Evolutionary conservation across 2,113 vertebrate species (phyloP).

Genomic region (Geococcyx californianus): DNA sequence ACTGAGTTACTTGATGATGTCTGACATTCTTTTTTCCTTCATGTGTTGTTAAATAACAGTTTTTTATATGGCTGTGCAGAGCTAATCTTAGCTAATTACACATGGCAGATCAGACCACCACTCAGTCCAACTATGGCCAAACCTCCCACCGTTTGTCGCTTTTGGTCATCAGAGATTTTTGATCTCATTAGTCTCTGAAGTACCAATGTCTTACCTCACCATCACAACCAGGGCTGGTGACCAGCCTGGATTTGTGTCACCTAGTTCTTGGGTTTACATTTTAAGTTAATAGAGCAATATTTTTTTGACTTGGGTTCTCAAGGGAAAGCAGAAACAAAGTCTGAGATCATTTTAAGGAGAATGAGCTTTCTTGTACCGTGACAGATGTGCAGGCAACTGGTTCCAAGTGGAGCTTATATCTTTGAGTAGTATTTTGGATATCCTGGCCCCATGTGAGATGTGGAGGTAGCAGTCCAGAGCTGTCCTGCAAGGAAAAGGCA

Average conservation of each 20-base stretch:
- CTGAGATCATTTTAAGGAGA: neutral
- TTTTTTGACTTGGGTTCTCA: neutral
- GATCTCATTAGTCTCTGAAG: neutral
- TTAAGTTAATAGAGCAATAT: neutral
- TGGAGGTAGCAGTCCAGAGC: neutral
- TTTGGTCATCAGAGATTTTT: neutral
- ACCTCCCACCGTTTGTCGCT: neutral
- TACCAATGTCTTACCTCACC: neutral
- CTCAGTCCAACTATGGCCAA: neutral
- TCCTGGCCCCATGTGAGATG: neutral
- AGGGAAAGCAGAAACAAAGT: neutral
- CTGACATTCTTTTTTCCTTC: neutral
- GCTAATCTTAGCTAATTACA: neutral
- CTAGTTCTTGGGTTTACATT: neutral
- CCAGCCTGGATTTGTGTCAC: neutral
- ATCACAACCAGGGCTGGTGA: neutral
- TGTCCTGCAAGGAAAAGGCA: neutral
- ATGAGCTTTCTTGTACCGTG: neutral
- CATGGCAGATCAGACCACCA: neutral
- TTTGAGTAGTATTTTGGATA: neutral
- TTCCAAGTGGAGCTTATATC: neutral
- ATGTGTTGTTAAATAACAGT: neutral
- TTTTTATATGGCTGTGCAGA: neutral
- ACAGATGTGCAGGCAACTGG: rapidly evolving
- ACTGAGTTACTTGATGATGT: neutral